Base-by-base conservation (phyloP, 2,113 vertebrate genomes). In the Sprattus sprattus region DNA sequence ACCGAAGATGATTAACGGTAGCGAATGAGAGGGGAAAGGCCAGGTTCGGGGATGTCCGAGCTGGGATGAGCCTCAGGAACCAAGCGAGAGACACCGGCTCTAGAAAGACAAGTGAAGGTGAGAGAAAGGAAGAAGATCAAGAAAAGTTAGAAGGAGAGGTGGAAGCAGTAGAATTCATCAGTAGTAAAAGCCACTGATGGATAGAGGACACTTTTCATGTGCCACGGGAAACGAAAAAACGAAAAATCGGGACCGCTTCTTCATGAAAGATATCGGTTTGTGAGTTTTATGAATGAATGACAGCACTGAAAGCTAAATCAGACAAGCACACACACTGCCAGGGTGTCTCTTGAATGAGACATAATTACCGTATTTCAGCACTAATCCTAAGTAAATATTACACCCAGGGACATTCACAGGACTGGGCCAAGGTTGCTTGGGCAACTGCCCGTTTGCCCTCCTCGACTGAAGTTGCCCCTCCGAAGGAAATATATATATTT, bases 111-210 rank as follows among this genome's bases (percentile, higher is more conserved):
- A 7, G 54, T 22, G 81, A 86, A 32, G 10, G 64, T 28, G 64
- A 71, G 52, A 86, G 84, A 52, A 82, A 93, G 93, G 93, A 90
- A 90, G 86, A 87, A 84, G 13, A 87, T 89, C 90, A 91, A 91
- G 93, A 90, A 85, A 92, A 93, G 91, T 93, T 92, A 93, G 90
- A 25, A 71, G 28, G 25, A 32, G 11, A 71, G 0, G 18, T 54
- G 52, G 52, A 54, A 18, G 52, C 52, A 60, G 54, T 20, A 20
- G 18, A 60, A 18, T 54, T 54, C 15, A 18, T 54, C 13, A 54
- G 15, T 15, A 18, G 52, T 54, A 0, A 52, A 47, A 47, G 50
- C 0, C 52, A 54, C 52, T 54, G 54, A 22, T 22, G 54, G 54
- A 60, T 60, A 22, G 54, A 5, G 54, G 18, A 20, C 54, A 1